These are phyloP conservation scores for Arnoldichthys spilopterus DNA, from an alignment of 2,797 vertebrate species.

Conservation along the genomic window DNA sequence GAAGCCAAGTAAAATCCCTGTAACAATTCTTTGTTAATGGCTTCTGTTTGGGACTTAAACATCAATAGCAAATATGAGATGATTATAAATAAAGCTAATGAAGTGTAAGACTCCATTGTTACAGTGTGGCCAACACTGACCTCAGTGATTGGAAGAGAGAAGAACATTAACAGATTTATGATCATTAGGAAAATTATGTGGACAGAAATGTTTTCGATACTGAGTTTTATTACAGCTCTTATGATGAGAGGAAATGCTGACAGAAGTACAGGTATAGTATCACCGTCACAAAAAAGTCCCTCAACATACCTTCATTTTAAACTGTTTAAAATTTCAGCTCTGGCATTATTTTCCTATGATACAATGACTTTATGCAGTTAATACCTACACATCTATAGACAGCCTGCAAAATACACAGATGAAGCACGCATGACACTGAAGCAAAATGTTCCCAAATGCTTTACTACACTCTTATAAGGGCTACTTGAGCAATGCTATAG, in stretches of 20 bases:
- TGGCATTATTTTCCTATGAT: not conserved
- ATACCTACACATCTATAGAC: too few species aligned
- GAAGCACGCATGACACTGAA: too few species aligned
- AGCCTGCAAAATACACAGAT: too few species aligned
- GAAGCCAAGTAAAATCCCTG: constrained; percentile 22
- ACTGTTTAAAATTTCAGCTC: not conserved
- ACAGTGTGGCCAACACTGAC: constrained; percentile 38
- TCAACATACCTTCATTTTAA: not conserved
- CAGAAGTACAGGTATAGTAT: not conserved
- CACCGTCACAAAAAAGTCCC: not conserved
- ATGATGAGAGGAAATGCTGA: not conserved
- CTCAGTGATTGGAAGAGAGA: constrained; percentile 37
- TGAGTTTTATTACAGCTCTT: constrained; percentile 17
- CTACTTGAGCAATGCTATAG: too few species aligned
- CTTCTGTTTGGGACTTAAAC: constrained; percentile 1
- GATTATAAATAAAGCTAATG: constrained; percentile 20
- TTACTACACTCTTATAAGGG: too few species aligned
- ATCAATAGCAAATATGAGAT: constrained; percentile 27
- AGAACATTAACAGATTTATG: constrained; percentile 19
- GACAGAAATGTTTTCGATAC: constrained; percentile 1
- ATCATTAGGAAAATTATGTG: constrained; percentile 21
- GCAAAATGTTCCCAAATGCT: too few species aligned
- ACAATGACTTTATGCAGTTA: not conserved
- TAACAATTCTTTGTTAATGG: constrained; percentile 19
- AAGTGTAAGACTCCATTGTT: not conserved